Evolutionary conservation across 1,140 invertebrate species (phyloP).

Genomic region (Psilanteris sp.): DNA sequence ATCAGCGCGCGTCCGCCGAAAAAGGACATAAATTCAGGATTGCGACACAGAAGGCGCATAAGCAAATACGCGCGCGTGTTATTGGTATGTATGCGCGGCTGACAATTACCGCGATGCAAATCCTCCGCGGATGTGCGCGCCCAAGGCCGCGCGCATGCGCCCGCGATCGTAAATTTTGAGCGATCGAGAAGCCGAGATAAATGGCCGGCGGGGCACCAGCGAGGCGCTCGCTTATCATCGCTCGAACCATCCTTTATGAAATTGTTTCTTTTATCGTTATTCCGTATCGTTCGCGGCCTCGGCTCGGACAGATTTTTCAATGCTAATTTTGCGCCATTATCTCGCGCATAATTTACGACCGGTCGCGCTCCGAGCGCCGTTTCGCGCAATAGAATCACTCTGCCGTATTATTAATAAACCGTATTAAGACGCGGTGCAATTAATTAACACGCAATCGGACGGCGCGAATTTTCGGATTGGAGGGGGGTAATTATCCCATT

Average conservation of each 20-base stretch:
- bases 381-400: no score
- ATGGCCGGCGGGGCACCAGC: constrained; percentile 18
- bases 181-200: constrained; percentile 30
- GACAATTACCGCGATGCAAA: constrained; percentile 40
- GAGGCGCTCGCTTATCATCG: constrained; percentile 15
- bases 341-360: no score
- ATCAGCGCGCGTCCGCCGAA: constrained; percentile 22
- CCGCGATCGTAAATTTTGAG: constrained; percentile 31
- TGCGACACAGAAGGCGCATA: constrained; percentile 10
- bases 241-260: constrained; percentile 23
- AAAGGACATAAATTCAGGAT: constrained; percentile 29
- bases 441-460: no score
- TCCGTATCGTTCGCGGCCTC: constrained; percentile 2
- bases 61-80: neutral
- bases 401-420: no score
- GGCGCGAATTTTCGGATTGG: no score
- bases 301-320: constrained; percentile 6
- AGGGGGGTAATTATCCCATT: no score
- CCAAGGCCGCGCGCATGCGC: constrained; percentile 42
- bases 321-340: constrained; percentile 14
- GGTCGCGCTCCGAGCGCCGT: no score
- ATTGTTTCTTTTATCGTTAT: constrained; percentile 12
- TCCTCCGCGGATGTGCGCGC: constrained; percentile 17
- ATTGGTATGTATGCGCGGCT: neutral
- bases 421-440: no score